These are phyloP conservation scores for Dasypogon diadema DNA, from an alignment of 2,888 invertebrate species.

Conservation along the genomic window DNA sequence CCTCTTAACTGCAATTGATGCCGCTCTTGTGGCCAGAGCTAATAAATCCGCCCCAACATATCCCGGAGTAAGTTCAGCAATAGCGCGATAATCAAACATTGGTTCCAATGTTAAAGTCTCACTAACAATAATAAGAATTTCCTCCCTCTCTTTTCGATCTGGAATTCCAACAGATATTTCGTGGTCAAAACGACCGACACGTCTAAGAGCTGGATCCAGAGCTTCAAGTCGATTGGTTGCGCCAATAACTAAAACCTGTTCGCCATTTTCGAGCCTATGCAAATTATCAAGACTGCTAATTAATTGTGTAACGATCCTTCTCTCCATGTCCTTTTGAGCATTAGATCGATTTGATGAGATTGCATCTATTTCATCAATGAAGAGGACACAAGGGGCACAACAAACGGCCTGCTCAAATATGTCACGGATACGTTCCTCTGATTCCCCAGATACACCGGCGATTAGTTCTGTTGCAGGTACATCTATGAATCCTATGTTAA, in stretches of 20 bases:
- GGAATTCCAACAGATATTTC: constrained; percentile 96
- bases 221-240: constrained; percentile 95
- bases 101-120: constrained; percentile 76
- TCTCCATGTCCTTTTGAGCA: constrained; percentile 96
- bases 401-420: constrained; percentile 90
- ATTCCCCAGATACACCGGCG: constrained; percentile 95
- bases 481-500: constrained; percentile 85
- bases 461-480: constrained; percentile 93
- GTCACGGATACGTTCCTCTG: constrained; percentile 92
- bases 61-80: constrained; percentile 92
- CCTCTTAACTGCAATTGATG: constrained; percentile 86
- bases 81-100: constrained; percentile 77
- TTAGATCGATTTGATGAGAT: constrained; percentile 90
- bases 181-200: constrained; percentile 93
- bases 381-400: constrained; percentile 85
- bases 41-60: constrained; percentile 96
- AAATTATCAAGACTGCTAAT: constrained; percentile 86
- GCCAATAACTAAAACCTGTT: constrained; percentile 82
- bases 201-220: constrained; percentile 90
- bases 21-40: constrained; percentile 88
- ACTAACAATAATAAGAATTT: constrained; percentile 82
- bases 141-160: constrained; percentile 81
- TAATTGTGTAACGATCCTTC: constrained; percentile 93
- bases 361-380: constrained; percentile 98
- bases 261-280: constrained; percentile 66